These are phyloP conservation scores for Drosophila pseudotakahashii DNA, from an alignment of 2,888 invertebrate species.

Conservation along the genomic window DNA sequence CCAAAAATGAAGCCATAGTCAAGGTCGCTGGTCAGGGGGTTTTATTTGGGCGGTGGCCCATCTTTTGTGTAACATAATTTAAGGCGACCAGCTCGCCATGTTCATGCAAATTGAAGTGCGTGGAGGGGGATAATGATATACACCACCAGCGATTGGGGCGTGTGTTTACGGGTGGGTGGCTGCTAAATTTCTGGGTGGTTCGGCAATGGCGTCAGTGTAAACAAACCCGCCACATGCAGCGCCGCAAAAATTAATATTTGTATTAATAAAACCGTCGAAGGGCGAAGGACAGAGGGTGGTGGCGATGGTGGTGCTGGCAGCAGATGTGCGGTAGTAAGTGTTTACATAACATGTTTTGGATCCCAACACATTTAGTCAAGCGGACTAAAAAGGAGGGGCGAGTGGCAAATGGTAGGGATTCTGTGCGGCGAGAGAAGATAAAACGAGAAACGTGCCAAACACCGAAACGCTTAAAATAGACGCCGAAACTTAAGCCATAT, in stretches of 20 bases:
- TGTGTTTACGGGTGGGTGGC: slow-evolving; percentile 10
- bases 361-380: slow-evolving; percentile 66
- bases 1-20: slow-evolving; percentile 69
- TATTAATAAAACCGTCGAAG: slow-evolving; percentile 70
- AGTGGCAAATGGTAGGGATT: slow-evolving; percentile 37
- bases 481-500: slow-evolving; percentile 24
- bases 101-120: slow-evolving; percentile 78
- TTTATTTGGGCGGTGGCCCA: not conserved
- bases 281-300: not conserved
- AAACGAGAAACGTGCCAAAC: slow-evolving; percentile 71
- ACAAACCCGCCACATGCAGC: slow-evolving; percentile 75
- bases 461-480: slow-evolving; percentile 59
- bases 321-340: slow-evolving; percentile 78
- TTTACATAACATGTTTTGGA: slow-evolving; percentile 73
- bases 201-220: slow-evolving; percentile 71
- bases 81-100: slow-evolving; percentile 63
- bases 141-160: slow-evolving; percentile 33
- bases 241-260: slow-evolving; percentile 79
- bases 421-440: slow-evolving; percentile 32
- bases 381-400: slow-evolving; percentile 28
- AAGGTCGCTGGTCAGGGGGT: slow-evolving; percentile 21
- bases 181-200: slow-evolving; percentile 6
- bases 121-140: slow-evolving; percentile 66
- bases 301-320: slow-evolving; percentile 20
- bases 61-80: slow-evolving; percentile 23